Percentiles rank a stretch among this genome's conserved stretches.
These are phyloP conservation scores for Emmelina monodactyla DNA, from an alignment of 2,888 invertebrate genomes.

Conservation along the genomic window DNA sequence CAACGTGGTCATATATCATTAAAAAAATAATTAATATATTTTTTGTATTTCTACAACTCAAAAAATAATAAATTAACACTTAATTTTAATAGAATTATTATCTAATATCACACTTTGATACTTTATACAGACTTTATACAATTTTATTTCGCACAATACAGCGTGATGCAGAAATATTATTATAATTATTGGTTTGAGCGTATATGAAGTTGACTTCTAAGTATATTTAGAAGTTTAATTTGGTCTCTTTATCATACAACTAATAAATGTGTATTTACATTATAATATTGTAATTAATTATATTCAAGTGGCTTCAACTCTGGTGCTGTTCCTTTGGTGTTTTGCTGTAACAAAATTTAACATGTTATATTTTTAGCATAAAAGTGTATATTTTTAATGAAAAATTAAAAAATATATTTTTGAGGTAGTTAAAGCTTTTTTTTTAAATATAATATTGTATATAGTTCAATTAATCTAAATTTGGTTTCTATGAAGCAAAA, in stretches of 20 bases:
- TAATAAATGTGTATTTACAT: neutral
- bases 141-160: no score
- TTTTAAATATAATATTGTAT: no score
- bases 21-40: slow-evolving; percentile 8
- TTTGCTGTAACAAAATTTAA: slow-evolving; percentile 57
- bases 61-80: slow-evolving; percentile 46
- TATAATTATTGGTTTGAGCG: neutral
- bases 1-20: slow-evolving; percentile 16
- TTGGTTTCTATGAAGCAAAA: no score
- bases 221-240: no score
- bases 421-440: no score
- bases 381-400: no score
- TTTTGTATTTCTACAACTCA: neutral
- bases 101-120: slow-evolving; percentile 59
- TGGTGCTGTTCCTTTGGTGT: slow-evolving; percentile 54
- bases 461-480: no score
- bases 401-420: no score
- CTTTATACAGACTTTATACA: slow-evolving; percentile 1
- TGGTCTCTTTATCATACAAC: neutral
- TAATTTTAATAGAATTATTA: slow-evolving; percentile 30
- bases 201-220: neutral
- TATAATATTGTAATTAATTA: neutral
- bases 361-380: no score
- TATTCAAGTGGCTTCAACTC: slow-evolving; percentile 44
- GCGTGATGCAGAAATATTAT: neutral